phyloP scores from a whole-genome alignment of 2,888 invertebrate species.

The Caenorhabditis wallacei region DNA sequence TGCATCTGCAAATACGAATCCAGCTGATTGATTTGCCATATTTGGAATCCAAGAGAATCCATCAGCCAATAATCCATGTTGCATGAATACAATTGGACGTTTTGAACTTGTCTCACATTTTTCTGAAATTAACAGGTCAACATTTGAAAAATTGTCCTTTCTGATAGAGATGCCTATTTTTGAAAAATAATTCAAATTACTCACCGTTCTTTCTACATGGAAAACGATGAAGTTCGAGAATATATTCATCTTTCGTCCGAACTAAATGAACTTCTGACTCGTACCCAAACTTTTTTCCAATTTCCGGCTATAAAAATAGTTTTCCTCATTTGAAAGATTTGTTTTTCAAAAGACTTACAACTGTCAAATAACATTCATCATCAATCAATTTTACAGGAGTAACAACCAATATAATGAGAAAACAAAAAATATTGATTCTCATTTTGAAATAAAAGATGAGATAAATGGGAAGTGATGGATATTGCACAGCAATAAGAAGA shows the following conservation, averaged over 20 bases:
- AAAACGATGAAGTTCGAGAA: slow-evolving; percentile 85
- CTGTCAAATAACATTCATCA: slow-evolving; percentile 55
- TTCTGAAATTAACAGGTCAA: slow-evolving; percentile 26
- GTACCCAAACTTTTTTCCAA: slow-evolving; percentile 84
- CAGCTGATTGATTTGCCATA: slow-evolving; percentile 72
- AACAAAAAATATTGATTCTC: slow-evolving; percentile 10
- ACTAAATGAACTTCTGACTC: slow-evolving; percentile 84
- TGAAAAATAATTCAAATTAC: background rate
- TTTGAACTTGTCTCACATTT: slow-evolving; percentile 33
- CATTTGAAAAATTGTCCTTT: no score
- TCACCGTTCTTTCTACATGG: slow-evolving; percentile 83
- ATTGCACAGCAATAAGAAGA: slow-evolving; percentile 9
- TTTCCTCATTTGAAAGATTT: background rate
- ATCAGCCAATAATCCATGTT: slow-evolving; percentile 76
- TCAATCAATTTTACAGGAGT: slow-evolving; percentile 30
- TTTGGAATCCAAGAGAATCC: slow-evolving; percentile 79
- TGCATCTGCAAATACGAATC: slow-evolving; percentile 84
- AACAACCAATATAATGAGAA: background rate
- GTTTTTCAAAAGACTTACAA: slow-evolving; percentile 16
- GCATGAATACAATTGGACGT: slow-evolving; percentile 79
- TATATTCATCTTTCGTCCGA: slow-evolving; percentile 85
- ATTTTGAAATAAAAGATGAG: background rate
- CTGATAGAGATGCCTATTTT: background rate
- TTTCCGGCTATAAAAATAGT: slow-evolving; percentile 75
- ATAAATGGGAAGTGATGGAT: background rate